Evolutionary conservation across 1,140 invertebrate species (phyloP), one percentile per base, ranked within the genome.

Genomic region (Oreohelix idahoensis): DNA sequence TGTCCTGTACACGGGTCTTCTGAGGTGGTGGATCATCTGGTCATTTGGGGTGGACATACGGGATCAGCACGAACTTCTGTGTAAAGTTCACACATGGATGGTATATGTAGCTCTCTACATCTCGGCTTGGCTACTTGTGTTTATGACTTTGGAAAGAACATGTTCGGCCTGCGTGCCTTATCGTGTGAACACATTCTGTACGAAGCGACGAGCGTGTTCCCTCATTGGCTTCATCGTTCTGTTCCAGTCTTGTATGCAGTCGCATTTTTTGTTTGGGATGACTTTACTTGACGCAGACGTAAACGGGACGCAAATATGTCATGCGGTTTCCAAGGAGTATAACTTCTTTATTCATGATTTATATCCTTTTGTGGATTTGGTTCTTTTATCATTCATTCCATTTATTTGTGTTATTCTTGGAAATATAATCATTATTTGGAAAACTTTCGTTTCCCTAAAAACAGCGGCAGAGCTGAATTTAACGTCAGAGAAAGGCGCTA

Each of bases 101-200:
- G 71, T 87, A 4, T 89, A 89, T 76, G 71, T 83, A 23, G 26
- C 76, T 0, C 39, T 79, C 17, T 79, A 88, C 35, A 79, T 71
- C 29, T 89, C 88, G 17, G 69, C 87, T 5, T 90, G 88, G 87
- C 76, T 87, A 1, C 70, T 89, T 13, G 88, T 88, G 17, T 77
- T 84, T 0, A 86, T 90, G 70, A 89, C 89, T 10, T 42, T 80
- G 23, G 88, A 90, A 63, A 63, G 89, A 8, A 83, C 86, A 38
- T 84, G 88, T 13, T 84, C 83, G 29, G 87, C 87, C 0, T 88
- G 85, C 71, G 74, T 85, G 51, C 89, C 89, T 0, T 86, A 87
- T 32, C 83, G 83, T 26, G 79, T 81, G 1, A 81, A 79, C 32
- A 32, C 15, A 13, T 58, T 83, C 4, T 89, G 83, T 69, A 88